phyloP scores from a whole-genome alignment of 2,888 invertebrate genomes.

The Brenthis hecate region DNA sequence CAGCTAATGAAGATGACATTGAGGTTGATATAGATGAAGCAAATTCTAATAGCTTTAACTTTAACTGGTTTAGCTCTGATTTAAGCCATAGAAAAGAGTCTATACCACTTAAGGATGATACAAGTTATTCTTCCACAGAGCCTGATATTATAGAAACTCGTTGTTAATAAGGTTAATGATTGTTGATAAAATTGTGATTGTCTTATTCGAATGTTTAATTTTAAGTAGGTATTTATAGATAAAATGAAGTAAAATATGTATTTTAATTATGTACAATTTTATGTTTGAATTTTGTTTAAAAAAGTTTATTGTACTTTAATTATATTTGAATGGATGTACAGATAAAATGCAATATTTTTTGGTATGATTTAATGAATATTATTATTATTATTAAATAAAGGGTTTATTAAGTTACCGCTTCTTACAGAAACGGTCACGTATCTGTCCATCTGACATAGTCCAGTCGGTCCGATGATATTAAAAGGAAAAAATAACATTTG shows the following conservation, averaged over 20 bases:
- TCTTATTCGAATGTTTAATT: constrained; percentile 32
- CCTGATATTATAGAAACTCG: constrained; percentile 60
- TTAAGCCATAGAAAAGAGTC: constrained; percentile 37
- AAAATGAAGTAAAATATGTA: background rate
- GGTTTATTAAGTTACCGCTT: too few species aligned
- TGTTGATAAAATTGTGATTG: constrained; percentile 21
- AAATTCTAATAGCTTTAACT: constrained; percentile 28
- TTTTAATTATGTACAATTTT: background rate
- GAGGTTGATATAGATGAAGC: constrained; percentile 22
- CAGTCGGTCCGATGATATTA: too few species aligned
- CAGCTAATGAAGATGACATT: constrained; percentile 38
- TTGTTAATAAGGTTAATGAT: constrained; percentile 56
- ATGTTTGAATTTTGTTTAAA: too few species aligned
- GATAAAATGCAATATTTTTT: too few species aligned
- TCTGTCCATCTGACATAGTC: too few species aligned
- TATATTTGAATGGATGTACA: too few species aligned
- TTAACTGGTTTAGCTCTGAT: constrained; percentile 29
- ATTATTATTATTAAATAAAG: too few species aligned
- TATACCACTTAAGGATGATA: constrained; percentile 43
- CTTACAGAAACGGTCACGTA: too few species aligned
- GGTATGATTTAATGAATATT: too few species aligned
- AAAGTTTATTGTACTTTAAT: too few species aligned
- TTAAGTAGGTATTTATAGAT: constrained; percentile 23
- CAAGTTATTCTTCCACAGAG: constrained; percentile 49
- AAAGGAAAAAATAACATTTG: too few species aligned